A percentile compares a stretch with the other conserved stretches of the same genome.
phyloP scores from a whole-genome alignment of 2,888 invertebrate genomes.

The Drosophila subsilvestris region DNA sequence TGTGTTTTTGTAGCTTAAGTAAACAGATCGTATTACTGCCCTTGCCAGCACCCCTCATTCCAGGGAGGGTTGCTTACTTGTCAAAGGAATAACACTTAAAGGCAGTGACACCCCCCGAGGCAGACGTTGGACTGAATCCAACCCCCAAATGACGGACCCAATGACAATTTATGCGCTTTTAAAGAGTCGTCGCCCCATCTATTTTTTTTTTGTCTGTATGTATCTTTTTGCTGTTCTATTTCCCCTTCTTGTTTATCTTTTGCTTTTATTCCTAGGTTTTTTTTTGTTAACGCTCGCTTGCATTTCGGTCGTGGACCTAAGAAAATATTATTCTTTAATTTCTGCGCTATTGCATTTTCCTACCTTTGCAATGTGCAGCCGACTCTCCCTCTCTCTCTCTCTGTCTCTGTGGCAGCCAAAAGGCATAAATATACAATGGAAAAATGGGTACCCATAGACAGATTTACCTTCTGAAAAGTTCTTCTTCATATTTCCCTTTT shows the following conservation, averaged over 20 bases:
- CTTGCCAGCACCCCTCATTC: neutral
- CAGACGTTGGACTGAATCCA: conserved; percentile 27
- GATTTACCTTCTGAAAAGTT: conserved; percentile 36
- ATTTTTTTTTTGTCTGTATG: conserved; percentile 44
- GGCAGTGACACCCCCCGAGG: conserved; percentile 23
- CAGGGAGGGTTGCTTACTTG: conserved; percentile 62
- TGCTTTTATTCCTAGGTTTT: conserved; percentile 18
- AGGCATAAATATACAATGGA: conserved; percentile 70
- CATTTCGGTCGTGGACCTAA: conserved; percentile 65
- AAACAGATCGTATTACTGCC: conserved; percentile 67
- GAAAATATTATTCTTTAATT: conserved; percentile 79
- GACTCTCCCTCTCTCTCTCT: conserved; percentile 12
- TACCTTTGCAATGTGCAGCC: conserved; percentile 26
- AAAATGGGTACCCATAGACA: conserved; percentile 20
- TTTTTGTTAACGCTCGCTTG: conserved; percentile 64
- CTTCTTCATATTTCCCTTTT: conserved; percentile 24
- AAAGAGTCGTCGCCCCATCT: conserved; percentile 56
- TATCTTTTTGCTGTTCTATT: conserved; percentile 14
- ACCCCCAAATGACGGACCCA: conserved; percentile 17
- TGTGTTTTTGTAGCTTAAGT: conserved; percentile 40
- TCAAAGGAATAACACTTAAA: conserved; percentile 70
- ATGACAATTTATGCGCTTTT: conserved; percentile 72
- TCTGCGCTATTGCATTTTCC: conserved; percentile 66
- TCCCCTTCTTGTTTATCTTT: conserved; percentile 14
- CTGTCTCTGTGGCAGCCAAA: conserved; percentile 54